Evolutionary conservation across 2,113 vertebrate genomes (phyloP), one percentile per base, ranked within the genome.

Genomic region (Macrotus californicus): DNA sequence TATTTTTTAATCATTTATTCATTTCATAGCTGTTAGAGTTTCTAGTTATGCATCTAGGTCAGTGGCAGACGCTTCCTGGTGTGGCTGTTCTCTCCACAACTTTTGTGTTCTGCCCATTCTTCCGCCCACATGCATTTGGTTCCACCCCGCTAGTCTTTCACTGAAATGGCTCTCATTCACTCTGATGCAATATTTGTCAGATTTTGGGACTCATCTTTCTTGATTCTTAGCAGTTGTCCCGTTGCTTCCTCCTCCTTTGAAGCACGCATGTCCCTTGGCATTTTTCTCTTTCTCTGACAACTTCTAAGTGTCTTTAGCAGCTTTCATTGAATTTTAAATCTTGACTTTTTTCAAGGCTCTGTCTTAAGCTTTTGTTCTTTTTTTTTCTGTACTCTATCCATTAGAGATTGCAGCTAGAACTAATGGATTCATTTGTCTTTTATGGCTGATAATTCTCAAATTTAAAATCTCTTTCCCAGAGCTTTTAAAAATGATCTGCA

Each of bases 391-490:
- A 18, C 5, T n/a, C 8, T 91, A 9, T 69, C 69, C 41, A 19
- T 76, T 81, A 81, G 76, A 86, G 31, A 69, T 34, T 15, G 64
- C 52, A 87, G 76, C 39, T 80, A 85, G 24, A 54, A 75, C 48
- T 84, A 89, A 82, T 89, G 39, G 34, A 46, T 94, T 91, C n/a
- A 86, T 91, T 93, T 66, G 48, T 83, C 70, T 54, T 81, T 43
- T 93, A 31, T 52, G 34, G 16, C 46, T 92, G 48, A 52, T 54
- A 83, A 70, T 59, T 93, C 34, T 77, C 69, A 94, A 34, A 75
- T 76, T 77, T 83, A 70, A 89, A 91, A 83, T 69, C 9, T 61
- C 19, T 80, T 34, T 46, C 8, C 12, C 36, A 64, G n/a, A 89
- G 69, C 34, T 92, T 93, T 75, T 56, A 12, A 85, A 89, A 77